Evolutionary conservation across 1,140 invertebrate species (phyloP).

Genomic region (Drosophila virilis): DNA sequence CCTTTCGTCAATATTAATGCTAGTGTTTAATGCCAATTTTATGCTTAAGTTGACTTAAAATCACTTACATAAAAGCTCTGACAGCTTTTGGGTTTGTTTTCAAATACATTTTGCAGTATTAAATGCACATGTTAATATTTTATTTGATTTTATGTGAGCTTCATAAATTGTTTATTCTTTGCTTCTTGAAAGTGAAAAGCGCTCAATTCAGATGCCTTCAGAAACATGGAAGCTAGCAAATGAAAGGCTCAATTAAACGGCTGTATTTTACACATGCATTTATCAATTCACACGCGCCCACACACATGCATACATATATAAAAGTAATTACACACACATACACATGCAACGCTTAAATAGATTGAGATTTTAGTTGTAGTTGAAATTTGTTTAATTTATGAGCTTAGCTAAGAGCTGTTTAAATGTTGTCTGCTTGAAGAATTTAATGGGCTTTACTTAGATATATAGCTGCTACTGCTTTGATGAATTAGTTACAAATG

Average conservation of each 20-base stretch:
- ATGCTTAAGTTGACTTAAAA: constrained; percentile 43
- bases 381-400: constrained; percentile 3
- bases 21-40: constrained; percentile 30
- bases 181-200: constrained; percentile 9
- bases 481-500: constrained; percentile 69
- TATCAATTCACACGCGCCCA: constrained; percentile 20
- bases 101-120: constrained; percentile 36
- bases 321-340: constrained; percentile 40
- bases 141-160: constrained; percentile 17
- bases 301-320: constrained; percentile 22
- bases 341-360: constrained; percentile 13
- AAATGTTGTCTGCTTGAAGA: constrained; percentile 11
- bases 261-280: constrained; percentile 15
- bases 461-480: constrained; percentile 27
- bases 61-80: constrained; percentile 52
- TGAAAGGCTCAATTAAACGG: constrained; percentile 21
- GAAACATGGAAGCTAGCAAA: constrained; percentile 19
- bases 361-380: background rate
- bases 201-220: constrained; percentile 9
- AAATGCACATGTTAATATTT: constrained; percentile 45
- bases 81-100: constrained; percentile 29
- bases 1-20: constrained; percentile 14
- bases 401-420: constrained; percentile 18
- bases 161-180: constrained; percentile 10
- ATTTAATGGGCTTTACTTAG: constrained; percentile 15